Conservation (phyloP, 2,888 invertebrate species). For the Galerucella calmariensis region DNA sequence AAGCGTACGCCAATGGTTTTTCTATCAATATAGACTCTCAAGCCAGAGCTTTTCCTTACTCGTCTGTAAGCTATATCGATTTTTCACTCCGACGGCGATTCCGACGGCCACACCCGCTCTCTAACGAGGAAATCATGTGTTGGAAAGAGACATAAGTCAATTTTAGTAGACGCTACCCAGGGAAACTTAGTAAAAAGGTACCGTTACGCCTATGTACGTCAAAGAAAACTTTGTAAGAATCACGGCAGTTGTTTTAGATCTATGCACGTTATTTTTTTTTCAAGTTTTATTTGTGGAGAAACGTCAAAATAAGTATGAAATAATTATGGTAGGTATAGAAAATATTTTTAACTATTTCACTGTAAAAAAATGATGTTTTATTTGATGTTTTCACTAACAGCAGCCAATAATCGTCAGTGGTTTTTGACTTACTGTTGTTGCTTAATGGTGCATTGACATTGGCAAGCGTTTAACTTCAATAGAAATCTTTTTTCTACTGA, state of each 20-base stretch:
- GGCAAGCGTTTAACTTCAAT: no score
- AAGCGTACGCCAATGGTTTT: neutral
- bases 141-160: neutral
- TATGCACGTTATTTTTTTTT: neutral
- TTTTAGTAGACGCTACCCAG: neutral
- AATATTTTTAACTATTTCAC: neutral
- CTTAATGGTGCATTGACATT: no score
- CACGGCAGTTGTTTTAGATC: neutral
- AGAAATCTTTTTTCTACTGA: no score
- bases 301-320: neutral
- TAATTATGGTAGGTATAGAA: neutral
- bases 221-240: neutral
- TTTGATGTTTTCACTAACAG: no score
- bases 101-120: slow-evolving; percentile 26
- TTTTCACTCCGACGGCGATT: slow-evolving; percentile 16
- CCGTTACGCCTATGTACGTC: neutral
- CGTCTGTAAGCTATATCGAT: slow-evolving; percentile 32
- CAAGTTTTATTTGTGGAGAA: neutral
- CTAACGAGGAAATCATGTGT: neutral
- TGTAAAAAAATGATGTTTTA: no score
- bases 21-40: neutral
- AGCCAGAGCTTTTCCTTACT: slow-evolving; percentile 19
- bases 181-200: neutral
- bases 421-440: no score
- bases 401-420: no score